Evolutionary conservation across 2,113 vertebrate genomes (phyloP).

Genomic region (Pterocles burchelli): DNA sequence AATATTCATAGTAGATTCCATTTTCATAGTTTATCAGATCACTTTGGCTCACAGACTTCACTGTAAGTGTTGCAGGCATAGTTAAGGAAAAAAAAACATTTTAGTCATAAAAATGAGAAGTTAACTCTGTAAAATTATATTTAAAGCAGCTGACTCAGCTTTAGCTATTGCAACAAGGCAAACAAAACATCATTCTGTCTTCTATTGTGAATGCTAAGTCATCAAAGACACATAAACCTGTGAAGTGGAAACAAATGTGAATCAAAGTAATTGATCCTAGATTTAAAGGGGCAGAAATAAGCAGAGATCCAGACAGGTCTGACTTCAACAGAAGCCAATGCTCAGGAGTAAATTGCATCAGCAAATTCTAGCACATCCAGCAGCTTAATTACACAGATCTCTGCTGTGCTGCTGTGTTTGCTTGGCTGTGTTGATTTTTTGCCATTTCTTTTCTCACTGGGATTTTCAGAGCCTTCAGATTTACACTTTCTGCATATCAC

Average conservation of each 20-base stretch:
- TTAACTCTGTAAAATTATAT: background rate
- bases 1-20: background rate
- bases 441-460: background rate
- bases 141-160: background rate
- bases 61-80: background rate
- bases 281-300: background rate
- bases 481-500: background rate
- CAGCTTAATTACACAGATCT: background rate
- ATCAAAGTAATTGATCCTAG: background rate
- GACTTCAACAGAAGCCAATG: background rate
- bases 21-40: background rate
- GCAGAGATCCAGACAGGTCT: background rate
- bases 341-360: background rate
- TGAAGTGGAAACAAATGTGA: background rate
- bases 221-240: background rate
- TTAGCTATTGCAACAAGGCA: background rate
- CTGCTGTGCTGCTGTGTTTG: background rate
- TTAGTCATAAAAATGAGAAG: background rate
- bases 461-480: background rate
- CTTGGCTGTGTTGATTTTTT: background rate
- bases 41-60: background rate
- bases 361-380: background rate
- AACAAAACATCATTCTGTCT: background rate
- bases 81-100: background rate
- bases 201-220: background rate